A percentile compares a stretch with the other conserved stretches of the same genome.
Evolutionary conservation across 2,888 invertebrate genomes (phyloP).

Genomic region (Gymnocheta viridis): DNA sequence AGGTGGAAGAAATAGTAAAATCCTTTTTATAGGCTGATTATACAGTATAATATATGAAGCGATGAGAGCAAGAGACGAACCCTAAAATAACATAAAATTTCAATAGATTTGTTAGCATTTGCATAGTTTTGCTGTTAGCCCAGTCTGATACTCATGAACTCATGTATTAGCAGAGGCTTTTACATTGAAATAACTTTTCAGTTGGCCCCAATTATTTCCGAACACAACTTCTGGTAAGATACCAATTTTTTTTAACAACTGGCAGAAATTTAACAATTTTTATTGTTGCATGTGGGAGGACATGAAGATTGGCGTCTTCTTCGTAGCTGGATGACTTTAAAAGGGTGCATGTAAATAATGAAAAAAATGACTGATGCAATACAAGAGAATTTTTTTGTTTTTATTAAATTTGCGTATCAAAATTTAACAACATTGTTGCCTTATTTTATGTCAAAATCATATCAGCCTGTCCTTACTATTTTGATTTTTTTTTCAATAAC

Average conservation of each 20-base stretch:
- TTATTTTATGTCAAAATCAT: constrained; percentile 57
- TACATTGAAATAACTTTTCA: neutral
- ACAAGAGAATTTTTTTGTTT: neutral
- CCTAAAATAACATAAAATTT: too few relatives aligned
- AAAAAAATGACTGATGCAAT: neutral
- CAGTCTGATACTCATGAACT: too few relatives aligned
- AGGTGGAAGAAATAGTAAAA: neutral
- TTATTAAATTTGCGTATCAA: constrained; percentile 63
- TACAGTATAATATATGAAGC: too few relatives aligned
- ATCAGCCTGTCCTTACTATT: constrained; percentile 22
- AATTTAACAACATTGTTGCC: constrained; percentile 57
- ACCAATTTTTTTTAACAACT: neutral
- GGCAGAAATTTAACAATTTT: neutral
- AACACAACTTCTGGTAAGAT: neutral
- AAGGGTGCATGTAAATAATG: constrained; percentile 43
- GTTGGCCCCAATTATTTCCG: neutral
- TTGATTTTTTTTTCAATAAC: constrained; percentile 66
- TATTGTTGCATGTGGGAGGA: constrained; percentile 75
- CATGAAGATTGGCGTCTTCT: constrained; percentile 77
- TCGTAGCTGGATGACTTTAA: constrained; percentile 52
- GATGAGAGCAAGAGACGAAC: neutral
- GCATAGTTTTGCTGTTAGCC: too few relatives aligned
- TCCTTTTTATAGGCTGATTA: too few relatives aligned
- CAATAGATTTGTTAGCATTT: too few relatives aligned
- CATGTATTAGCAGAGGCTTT: too few relatives aligned